Conservation (phyloP, 2,113 vertebrate genomes). For the Pleuronectes platessa region DNA sequence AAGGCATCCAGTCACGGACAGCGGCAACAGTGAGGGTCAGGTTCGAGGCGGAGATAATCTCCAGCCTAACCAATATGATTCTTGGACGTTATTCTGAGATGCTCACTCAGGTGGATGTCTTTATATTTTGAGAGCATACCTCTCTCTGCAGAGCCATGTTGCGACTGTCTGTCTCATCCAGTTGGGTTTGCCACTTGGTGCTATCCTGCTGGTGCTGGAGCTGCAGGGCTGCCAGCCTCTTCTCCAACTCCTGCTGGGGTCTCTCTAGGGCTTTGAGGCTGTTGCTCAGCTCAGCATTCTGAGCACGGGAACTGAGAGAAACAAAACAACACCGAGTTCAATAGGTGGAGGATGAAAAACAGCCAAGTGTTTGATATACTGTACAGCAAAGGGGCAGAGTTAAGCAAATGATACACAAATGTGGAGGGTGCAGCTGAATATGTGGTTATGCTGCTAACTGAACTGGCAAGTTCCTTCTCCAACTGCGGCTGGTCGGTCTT, state of each 20-base stretch:
- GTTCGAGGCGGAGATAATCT: constrained; percentile 1
- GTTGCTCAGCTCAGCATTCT: constrained; percentile 88
- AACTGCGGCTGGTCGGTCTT: constrained; percentile 83
- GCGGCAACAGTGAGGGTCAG: neutral
- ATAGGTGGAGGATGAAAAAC: neutral
- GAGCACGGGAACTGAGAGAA: constrained; percentile 87
- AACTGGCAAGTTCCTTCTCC: constrained; percentile 92
- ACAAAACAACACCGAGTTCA: constrained; percentile 26
- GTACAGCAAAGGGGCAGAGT: constrained; percentile 3
- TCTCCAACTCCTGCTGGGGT: constrained; percentile 89
- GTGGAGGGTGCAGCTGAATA: neutral
- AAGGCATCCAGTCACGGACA: neutral
- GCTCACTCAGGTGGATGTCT: neutral
- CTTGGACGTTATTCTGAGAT: neutral
- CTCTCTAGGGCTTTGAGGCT: constrained; percentile 88
- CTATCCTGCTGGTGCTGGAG: constrained; percentile 90
- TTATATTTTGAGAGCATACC: constrained; percentile 76
- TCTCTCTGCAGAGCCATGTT: constrained; percentile 91
- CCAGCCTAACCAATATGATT: neutral
- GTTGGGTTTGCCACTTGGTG: constrained; percentile 86
- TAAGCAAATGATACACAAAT: constrained; percentile 10
- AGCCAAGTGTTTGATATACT: neutral
- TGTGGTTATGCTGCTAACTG: constrained; percentile 56
- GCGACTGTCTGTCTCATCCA: constrained; percentile 89
- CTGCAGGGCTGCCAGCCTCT: constrained; percentile 87